Base-by-base conservation (phyloP, 2,888 invertebrate species). In the Chromoteleia sp. region DNA sequence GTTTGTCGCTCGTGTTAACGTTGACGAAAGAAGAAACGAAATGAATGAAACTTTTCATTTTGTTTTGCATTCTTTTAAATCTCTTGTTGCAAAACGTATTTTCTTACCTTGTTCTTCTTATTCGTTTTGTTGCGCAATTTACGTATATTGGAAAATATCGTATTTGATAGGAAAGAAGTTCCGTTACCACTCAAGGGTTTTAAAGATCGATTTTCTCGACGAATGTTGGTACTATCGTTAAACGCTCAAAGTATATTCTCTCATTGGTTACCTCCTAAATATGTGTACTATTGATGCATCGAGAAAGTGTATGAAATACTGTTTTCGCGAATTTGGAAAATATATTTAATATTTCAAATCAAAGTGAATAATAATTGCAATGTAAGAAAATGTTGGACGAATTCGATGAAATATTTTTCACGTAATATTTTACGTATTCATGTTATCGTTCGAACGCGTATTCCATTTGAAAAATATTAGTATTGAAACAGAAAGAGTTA, bases 81-180 rank as follows among this genome's bases (percentile, higher is more conserved):
- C 71, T 78, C 65, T 45, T 58, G 71, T 65, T 78, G 65, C 58
- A 50, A 71, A 78, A 73, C 63, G 71, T 65, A 78, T 79, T 79
- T 67, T 52, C 71, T 71, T 78, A 71, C 58, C 45, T 56, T 50
- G 71, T 78, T 71, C n/a, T n/a, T n/a, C n/a, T 63, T 61, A 33
- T 63, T 68, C 56, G 70, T 77, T 77, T 77, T 77, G 68, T 70
- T 19, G 65, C 41, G 65, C 71, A 71, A 78, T 78, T 65, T 71
- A 71, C 78, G 78, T 71, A 70, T 70, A 77, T 77, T 71, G 77
- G 63, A 71, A 77, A 77, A 56, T 77, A 70, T 77, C 65, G 59
- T 48, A 58, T 56, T 77, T 56, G 65, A 63, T 52, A 56, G 56
- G 71, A 68, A 76, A 71, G 56, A 48, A 63, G 56, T 65, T 43